phyloP scores from a whole-genome alignment of 64 coral and sea anemone species.

The Stichodactyla helianthus region DNA sequence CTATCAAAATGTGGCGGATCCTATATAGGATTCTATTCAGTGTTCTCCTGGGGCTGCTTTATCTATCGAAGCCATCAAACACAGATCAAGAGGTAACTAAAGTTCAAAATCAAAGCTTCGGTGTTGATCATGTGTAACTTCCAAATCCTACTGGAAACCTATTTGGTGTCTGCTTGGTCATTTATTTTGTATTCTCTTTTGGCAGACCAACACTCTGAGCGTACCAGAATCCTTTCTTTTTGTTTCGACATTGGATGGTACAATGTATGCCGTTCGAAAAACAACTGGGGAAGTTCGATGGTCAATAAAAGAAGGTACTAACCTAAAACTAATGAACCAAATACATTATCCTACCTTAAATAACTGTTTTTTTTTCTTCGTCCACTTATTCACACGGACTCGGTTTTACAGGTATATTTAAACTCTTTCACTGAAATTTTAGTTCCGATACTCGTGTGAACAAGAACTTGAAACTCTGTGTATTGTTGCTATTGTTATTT shows the following conservation, averaged over 20 bases:
- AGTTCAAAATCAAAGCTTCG: neutral
- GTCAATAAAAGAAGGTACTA: conserved; percentile 85
- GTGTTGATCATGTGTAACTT: neutral
- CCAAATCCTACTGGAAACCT: neutral
- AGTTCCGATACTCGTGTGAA: neutral
- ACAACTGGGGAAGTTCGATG: conserved; percentile 84
- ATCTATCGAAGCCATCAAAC: neutral
- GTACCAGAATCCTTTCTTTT: conserved; percentile 89
- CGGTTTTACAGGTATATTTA: neutral
- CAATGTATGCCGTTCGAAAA: conserved; percentile 85
- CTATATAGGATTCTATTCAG: neutral
- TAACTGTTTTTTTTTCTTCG: neutral
- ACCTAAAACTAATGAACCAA: neutral
- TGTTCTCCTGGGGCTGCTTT: neutral
- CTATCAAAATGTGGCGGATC: conserved; percentile 1
- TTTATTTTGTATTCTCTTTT: conserved; percentile 15
- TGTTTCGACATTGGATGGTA: conserved; percentile 87
- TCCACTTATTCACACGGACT: neutral
- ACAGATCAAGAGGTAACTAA: conserved; percentile 1
- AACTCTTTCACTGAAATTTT: neutral
- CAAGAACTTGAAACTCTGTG: neutral
- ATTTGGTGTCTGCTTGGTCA: neutral
- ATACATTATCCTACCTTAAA: neutral
- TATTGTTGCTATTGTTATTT: neutral
- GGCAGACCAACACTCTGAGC: conserved; percentile 65